Evolutionary conservation across 1,140 invertebrate species (phyloP).

Genomic region (Pseudomyrmex flavicornis): DNA sequence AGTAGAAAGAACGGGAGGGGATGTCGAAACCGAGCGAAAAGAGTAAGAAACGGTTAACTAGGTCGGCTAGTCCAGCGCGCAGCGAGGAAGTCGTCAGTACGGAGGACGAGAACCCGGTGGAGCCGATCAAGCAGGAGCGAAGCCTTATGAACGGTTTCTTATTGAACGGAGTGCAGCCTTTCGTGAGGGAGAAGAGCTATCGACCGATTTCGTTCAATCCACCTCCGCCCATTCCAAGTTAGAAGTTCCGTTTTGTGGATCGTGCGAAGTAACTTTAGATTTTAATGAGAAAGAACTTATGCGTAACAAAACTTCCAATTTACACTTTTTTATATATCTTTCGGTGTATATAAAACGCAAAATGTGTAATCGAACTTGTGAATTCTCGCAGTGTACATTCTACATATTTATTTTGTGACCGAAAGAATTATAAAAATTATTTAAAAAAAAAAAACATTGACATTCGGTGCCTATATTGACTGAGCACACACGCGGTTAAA

Average conservation of each 20-base stretch:
- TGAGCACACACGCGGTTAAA: neutral
- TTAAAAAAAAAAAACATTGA: neutral
- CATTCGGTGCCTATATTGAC: neutral
- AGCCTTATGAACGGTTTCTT: conserved; percentile 71
- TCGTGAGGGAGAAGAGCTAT: conserved; percentile 81
- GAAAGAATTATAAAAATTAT: neutral
- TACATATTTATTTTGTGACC: neutral
- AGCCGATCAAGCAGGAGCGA: conserved; percentile 73
- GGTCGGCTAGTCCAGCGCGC: conserved; percentile 76
- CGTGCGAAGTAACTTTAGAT: conserved; percentile 18
- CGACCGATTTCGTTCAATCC: conserved; percentile 82
- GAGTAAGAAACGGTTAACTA: conserved; percentile 74
- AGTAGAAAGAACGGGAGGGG: conserved; percentile 24
- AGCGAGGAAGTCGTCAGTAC: conserved; percentile 75
- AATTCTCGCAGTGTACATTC: neutral
- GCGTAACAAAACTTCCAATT: neutral
- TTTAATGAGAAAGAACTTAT: neutral
- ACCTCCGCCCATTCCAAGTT: conserved; percentile 75
- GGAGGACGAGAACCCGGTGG: conserved; percentile 74
- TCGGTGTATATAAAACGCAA: neutral
- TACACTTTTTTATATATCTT: neutral
- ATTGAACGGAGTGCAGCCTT: conserved; percentile 79
- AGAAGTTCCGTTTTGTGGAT: conserved; percentile 27
- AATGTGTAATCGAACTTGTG: neutral
- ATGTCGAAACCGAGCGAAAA: conserved; percentile 51